phyloP scores from a whole-genome alignment of 1,140 invertebrate species.

The Catajapyx aquilonaris region DNA sequence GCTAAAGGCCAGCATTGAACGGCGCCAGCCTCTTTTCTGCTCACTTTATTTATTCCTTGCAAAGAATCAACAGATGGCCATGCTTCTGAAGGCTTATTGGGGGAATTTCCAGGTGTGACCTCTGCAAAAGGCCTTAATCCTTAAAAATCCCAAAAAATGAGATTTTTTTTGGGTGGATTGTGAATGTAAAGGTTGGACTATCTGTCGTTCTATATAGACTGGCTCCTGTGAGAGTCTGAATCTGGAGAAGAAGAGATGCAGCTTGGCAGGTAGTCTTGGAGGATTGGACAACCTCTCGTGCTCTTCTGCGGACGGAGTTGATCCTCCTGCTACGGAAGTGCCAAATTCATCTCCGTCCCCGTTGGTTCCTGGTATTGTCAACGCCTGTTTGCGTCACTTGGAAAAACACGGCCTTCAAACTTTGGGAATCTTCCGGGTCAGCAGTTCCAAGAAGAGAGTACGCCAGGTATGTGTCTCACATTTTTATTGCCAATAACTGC shows the following conservation, averaged over 20 bases:
- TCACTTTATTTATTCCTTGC: no score
- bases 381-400: conserved; percentile 56
- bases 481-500: not conserved
- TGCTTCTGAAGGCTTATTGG: no score
- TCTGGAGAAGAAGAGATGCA: conserved; percentile 30
- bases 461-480: conserved; percentile 42
- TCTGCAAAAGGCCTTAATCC: no score
- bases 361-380: conserved; percentile 42
- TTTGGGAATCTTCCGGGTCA: conserved; percentile 72
- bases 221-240: conserved; percentile 45
- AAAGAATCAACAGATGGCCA: no score
- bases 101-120: no score
- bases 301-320: conserved; percentile 12
- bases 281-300: conserved; percentile 17
- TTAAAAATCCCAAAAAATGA: no score
- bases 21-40: no score
- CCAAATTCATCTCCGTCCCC: conserved; percentile 8
- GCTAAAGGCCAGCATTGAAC: no score
- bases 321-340: conserved; percentile 23
- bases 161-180: no score
- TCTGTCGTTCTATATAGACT: no score
- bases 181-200: no score
- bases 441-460: conserved; percentile 71
- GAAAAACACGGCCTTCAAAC: conserved; percentile 56
- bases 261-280: conserved; percentile 28